Conservation (phyloP, 2,113 vertebrate genomes). For the Tupaia chinensis region DNA sequence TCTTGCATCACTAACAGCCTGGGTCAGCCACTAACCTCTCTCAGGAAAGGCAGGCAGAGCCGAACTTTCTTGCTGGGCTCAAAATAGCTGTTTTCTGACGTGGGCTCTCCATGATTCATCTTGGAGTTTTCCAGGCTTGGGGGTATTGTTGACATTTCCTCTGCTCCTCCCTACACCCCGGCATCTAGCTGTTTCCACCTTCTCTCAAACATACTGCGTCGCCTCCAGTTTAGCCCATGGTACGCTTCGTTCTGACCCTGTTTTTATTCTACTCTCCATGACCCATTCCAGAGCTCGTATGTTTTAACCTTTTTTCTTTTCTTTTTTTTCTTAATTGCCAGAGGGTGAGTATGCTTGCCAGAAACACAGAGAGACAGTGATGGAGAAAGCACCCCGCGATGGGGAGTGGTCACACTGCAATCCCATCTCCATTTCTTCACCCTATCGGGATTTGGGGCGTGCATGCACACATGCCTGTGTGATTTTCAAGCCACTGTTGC, state of each 20-base stretch:
- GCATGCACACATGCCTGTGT: too few relatives aligned
- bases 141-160: not conserved
- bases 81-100: slow-evolving; percentile 57
- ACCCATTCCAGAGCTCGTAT: not conserved
- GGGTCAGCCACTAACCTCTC: not conserved
- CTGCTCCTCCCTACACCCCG: not conserved
- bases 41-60: not conserved
- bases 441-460: too few relatives aligned
- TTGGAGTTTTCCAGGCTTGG: slow-evolving; percentile 42
- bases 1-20: not conserved
- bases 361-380: too few relatives aligned
- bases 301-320: too few relatives aligned
- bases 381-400: too few relatives aligned
- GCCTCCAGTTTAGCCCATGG: not conserved
- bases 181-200: not conserved
- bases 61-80: slow-evolving; percentile 19
- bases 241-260: not conserved
- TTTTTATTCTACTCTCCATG: not conserved
- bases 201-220: not conserved
- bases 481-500: too few relatives aligned
- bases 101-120: slow-evolving; percentile 16
- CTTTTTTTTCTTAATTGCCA: too few relatives aligned
- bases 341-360: too few relatives aligned
- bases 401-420: too few relatives aligned
- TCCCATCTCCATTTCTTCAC: too few relatives aligned